Conservation (phyloP, 1,140 invertebrate species). For the Dryas iulia region DNA sequence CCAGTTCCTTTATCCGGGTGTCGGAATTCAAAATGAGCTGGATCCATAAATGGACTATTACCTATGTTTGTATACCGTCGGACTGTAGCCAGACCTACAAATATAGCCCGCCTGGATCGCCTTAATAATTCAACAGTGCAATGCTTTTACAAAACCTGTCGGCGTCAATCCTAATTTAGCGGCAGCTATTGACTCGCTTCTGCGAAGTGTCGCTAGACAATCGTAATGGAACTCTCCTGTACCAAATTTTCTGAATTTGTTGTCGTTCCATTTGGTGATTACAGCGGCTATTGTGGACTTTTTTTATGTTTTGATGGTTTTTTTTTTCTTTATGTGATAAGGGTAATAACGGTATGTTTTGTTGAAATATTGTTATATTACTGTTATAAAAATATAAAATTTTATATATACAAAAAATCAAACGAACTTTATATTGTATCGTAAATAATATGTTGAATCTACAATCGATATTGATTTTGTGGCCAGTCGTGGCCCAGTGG, state of each 20-base stretch:
- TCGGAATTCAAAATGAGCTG: slow-evolving; percentile 74
- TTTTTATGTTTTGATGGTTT: not conserved
- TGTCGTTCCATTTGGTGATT: slow-evolving; percentile 12
- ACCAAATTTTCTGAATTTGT: slow-evolving; percentile 26
- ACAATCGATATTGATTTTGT: too few relatives aligned
- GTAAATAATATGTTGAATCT: too few relatives aligned
- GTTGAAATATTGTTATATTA: too few relatives aligned
- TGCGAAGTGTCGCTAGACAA: slow-evolving; percentile 72
- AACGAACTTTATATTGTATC: too few relatives aligned
- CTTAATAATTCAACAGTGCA: slow-evolving; percentile 80
- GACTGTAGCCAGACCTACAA: slow-evolving; percentile 49
- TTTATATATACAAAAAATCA: too few relatives aligned
- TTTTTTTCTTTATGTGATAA: not conserved
- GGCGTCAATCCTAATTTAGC: slow-evolving; percentile 77
- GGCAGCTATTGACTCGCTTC: slow-evolving; percentile 69
- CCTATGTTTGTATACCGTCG: slow-evolving; percentile 49
- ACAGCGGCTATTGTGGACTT: not conserved
- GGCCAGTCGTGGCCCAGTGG: too few relatives aligned
- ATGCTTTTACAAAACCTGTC: slow-evolving; percentile 80
- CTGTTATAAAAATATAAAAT: too few relatives aligned
- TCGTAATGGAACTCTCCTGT: slow-evolving; percentile 74
- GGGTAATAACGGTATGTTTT: too few relatives aligned
- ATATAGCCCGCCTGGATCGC: slow-evolving; percentile 73
- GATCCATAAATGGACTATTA: slow-evolving; percentile 67
- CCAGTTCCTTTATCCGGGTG: slow-evolving; percentile 61